Percentiles rank a stretch among this genome's conserved stretches.
Conservation (phyloP, 2,888 invertebrate species). For the Ischnura elegans region DNA sequence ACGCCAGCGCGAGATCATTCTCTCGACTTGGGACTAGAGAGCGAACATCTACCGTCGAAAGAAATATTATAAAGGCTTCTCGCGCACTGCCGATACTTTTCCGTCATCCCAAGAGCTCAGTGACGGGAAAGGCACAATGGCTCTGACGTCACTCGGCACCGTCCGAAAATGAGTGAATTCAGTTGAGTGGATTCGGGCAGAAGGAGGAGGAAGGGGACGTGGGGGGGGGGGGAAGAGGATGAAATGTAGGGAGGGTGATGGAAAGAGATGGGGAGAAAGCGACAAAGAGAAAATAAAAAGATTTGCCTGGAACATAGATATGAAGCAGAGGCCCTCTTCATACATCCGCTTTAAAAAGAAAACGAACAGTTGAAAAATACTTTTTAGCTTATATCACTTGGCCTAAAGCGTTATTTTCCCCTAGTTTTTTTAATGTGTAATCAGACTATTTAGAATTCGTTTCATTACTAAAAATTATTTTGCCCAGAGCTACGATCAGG, state of each 20-base stretch:
- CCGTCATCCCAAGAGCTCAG: constrained; percentile 17
- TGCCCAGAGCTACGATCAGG: no score
- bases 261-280: background rate
- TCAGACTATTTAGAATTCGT: no score
- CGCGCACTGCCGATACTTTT: background rate
- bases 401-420: no score
- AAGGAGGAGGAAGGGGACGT: background rate
- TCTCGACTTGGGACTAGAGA: background rate
- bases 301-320: no score
- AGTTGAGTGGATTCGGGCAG: background rate
- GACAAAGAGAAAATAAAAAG: background rate
- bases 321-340: no score
- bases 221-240: background rate
- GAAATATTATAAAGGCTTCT: background rate
- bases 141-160: constrained; percentile 47
- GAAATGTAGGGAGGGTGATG: background rate
- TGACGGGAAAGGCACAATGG: constrained; percentile 25
- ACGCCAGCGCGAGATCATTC: background rate
- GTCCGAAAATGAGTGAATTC: background rate
- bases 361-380: no score
- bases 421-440: no score
- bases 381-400: no score
- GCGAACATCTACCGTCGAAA: background rate
- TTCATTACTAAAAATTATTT: no score
- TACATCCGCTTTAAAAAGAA: no score